Conservation (phyloP, 2,113 vertebrate genomes). For the Malurus alboscapulatus region DNA sequence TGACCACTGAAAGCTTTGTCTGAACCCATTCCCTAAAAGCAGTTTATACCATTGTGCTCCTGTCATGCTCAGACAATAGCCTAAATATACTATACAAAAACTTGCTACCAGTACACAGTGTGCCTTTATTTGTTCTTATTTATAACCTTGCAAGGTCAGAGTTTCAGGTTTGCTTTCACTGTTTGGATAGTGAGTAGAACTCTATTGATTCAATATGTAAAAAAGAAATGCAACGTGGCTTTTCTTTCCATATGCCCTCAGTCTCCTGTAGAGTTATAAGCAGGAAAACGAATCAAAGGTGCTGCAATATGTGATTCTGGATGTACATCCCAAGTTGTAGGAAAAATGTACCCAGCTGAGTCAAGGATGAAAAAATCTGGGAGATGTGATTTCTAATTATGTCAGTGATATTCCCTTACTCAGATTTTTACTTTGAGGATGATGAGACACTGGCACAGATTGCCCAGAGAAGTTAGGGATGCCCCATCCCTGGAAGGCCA, state of each 20-base stretch:
- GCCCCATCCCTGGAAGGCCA: not conserved
- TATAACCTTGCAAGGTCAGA: not conserved
- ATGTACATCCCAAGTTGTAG: not conserved
- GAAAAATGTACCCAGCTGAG: not conserved
- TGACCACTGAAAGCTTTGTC: not conserved
- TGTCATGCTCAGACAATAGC: not conserved
- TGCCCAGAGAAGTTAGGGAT: not conserved
- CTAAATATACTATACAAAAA: constrained; percentile 32
- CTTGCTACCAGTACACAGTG: not conserved
- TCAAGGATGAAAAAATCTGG: not conserved
- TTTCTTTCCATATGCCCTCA: not conserved
- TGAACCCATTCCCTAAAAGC: not conserved
- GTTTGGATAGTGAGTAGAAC: not conserved
- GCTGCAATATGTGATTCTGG: not conserved
- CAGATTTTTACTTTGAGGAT: not conserved
- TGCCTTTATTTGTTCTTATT: constrained; percentile 26
- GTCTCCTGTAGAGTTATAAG: not conserved
- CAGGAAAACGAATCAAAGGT: not conserved
- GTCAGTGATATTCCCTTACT: not conserved
- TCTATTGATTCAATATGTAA: not conserved
- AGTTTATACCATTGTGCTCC: not conserved
- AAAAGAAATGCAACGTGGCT: not conserved
- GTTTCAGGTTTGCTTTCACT: constrained; percentile 2
- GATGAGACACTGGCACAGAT: not conserved
- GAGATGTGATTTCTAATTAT: not conserved